Evolutionary conservation across 2,888 invertebrate species (phyloP).

Genomic region (Trachelus stipa): DNA sequence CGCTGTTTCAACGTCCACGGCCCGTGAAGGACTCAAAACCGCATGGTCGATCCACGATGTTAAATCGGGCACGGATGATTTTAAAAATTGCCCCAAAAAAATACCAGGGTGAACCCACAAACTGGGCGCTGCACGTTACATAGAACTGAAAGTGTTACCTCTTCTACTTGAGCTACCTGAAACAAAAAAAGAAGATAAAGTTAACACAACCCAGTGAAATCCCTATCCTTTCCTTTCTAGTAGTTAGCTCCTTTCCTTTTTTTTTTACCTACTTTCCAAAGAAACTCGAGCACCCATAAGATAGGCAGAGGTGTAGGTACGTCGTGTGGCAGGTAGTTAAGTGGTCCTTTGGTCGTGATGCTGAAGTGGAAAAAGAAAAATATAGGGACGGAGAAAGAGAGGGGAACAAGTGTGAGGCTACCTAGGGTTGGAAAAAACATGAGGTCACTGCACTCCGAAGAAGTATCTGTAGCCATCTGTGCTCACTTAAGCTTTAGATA

Average conservation of each 20-base stretch:
- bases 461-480: constrained; percentile 12
- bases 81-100: background rate
- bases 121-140: background rate
- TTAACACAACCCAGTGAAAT: background rate
- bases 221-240: background rate
- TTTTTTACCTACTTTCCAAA: background rate
- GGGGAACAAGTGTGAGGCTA: constrained; percentile 2
- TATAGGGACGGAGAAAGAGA: background rate
- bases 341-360: constrained; percentile 6
- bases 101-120: background rate
- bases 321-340: constrained; percentile 8
- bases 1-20: background rate
- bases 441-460: constrained; percentile 10
- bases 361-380: background rate
- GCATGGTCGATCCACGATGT: background rate
- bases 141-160: background rate
- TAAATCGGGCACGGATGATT: background rate
- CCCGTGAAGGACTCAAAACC: background rate
- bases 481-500: constrained; percentile 9
- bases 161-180: background rate
- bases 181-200: background rate
- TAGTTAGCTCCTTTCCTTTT: background rate
- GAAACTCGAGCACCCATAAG: background rate
- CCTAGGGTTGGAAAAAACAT: constrained; percentile 11
- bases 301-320: background rate